Base-by-base conservation (phyloP, 2,888 invertebrate species). In the Chalcosyrphus nemorum region DNA sequence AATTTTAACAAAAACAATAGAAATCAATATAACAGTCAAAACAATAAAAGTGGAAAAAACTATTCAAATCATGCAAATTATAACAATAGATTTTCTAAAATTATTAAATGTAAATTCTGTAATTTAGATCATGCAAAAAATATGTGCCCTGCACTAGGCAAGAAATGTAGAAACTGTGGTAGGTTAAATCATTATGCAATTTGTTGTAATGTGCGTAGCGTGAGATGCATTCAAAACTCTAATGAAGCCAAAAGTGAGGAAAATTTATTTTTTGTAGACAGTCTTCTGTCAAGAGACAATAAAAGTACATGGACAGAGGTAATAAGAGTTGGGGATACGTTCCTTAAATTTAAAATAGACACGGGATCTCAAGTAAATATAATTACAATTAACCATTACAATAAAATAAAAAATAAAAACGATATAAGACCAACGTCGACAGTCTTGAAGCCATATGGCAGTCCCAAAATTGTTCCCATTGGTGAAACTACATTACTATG, bases 81-180 rank as follows among this genome's bases (percentile, higher is more conserved):
- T 47, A 47, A 47, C 24, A 47, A 24, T 47, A 47, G 1, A 47
- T 21, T 24, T 24, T 47, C 21, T 19, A 35, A 35, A 56, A n/a
- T 4, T 6, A 19, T 9, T 9, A 56, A 56, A 19, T 56, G 56
- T 35, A 32, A 19, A 3, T 56, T 4, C 19, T 56, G 56, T 35
- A 56, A 56, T 56, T 35, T 56, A 19, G 9, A 35, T 35, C 56
- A 56, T 35, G 19, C 38, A 7, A 35, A 35, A 56, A 35, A 47
- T 24, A 29, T 13, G 15, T 61, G 59, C 50, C 71, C 59, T 9
- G 17, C 59, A n/a, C 1, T 38, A 24, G 59, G 38, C 9, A 43
- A 59, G 13, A 41, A 38, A 47, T 52, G 35, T 45, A 57, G 47
- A 29, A 35, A 57, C n/a, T 57, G 70, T 19, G 45, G 45, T 47